Conservation (phyloP, 1,140 invertebrate species). For the Laupala kohalensis region DNA sequence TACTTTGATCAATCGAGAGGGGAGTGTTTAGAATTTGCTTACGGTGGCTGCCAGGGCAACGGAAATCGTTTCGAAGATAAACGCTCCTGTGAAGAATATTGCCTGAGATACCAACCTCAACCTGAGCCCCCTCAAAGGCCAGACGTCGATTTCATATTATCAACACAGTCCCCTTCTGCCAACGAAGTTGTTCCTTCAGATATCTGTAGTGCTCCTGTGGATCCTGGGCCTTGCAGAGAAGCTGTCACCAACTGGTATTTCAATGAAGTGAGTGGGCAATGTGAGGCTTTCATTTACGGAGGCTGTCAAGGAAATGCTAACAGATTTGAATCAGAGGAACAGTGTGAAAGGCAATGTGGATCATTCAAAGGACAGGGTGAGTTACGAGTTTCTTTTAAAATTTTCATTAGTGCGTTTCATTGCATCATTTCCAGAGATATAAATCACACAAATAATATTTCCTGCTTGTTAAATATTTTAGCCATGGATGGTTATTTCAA, state of each 20-base stretch:
- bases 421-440: too few relatives aligned
- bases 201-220: slow-evolving; percentile 44
- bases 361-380: slow-evolving; percentile 54
- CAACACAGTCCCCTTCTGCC: neutral
- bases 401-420: neutral
- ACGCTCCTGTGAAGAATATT: slow-evolving; percentile 32
- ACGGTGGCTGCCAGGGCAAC: slow-evolving; percentile 56
- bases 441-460: too few relatives aligned
- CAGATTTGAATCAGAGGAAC: slow-evolving; percentile 61
- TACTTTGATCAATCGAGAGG: slow-evolving; percentile 56
- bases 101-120: slow-evolving; percentile 14
- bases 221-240: slow-evolving; percentile 57
- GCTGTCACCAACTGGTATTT: slow-evolving; percentile 60
- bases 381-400: neutral
- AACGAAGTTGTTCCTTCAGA: slow-evolving; percentile 25
- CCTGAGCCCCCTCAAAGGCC: slow-evolving; percentile 15
- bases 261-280: slow-evolving; percentile 40
- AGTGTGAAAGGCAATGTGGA: slow-evolving; percentile 68
- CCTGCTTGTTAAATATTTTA: too few relatives aligned
- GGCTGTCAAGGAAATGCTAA: slow-evolving; percentile 78
- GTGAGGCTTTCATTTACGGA: slow-evolving; percentile 60
- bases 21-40: slow-evolving; percentile 52
- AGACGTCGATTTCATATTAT: neutral
- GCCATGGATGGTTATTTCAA: too few relatives aligned
- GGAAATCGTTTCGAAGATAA: slow-evolving; percentile 45